phyloP scores from a whole-genome alignment of 2,888 invertebrate genomes.

The Chloromyia formosa region DNA sequence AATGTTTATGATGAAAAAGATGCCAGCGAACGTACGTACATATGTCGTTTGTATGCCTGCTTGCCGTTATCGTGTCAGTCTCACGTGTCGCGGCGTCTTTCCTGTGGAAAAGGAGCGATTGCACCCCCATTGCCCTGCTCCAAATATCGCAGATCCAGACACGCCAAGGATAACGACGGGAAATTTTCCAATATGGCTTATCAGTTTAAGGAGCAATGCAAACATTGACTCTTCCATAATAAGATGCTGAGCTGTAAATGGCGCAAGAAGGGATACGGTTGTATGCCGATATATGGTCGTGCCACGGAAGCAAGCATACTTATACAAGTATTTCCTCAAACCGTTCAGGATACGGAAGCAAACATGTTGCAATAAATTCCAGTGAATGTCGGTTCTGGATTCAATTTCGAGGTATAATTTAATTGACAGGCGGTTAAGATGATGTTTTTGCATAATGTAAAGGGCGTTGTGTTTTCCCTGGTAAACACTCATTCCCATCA shows the following conservation, averaged over 20 bases:
- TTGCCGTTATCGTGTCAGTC: not conserved
- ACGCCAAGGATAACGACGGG: slow-evolving; percentile 37
- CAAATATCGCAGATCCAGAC: slow-evolving; percentile 23
- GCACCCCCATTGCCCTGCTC: not conserved
- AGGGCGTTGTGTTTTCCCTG: not conserved
- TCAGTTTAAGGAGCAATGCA: slow-evolving; percentile 47
- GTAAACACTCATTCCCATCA: no score
- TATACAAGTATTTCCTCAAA: slow-evolving; percentile 13
- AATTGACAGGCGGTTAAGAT: slow-evolving; percentile 25
- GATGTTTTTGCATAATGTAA: not conserved
- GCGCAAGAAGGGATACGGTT: not conserved
- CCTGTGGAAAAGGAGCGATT: not conserved
- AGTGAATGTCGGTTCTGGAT: slow-evolving; percentile 7
- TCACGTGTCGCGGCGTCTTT: not conserved
- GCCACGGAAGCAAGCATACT: slow-evolving; percentile 1
- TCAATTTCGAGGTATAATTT: slow-evolving; percentile 30
- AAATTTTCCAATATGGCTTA: slow-evolving; percentile 50
- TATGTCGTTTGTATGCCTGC: not conserved
- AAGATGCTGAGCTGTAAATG: slow-evolving; percentile 44
- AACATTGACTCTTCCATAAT: slow-evolving; percentile 49
- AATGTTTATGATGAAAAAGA: slow-evolving; percentile 24
- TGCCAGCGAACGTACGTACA: not conserved
- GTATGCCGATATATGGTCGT: slow-evolving; percentile 16
- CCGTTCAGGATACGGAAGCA: slow-evolving; percentile 16
- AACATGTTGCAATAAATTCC: slow-evolving; percentile 28